Conservation (phyloP, 2,113 vertebrate species). For the Plotosus lineatus region DNA sequence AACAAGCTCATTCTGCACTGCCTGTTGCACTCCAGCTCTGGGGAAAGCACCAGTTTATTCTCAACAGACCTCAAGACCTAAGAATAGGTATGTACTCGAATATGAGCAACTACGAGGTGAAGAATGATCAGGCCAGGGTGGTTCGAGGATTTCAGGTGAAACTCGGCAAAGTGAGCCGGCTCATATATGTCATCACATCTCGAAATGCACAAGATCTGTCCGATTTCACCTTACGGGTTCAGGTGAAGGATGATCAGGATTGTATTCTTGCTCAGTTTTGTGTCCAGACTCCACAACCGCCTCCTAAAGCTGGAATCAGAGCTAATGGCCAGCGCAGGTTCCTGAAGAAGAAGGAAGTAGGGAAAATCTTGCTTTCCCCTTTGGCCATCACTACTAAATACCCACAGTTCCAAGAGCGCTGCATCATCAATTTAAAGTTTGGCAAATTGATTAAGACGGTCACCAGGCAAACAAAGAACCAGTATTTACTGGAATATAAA, state of each 20-base stretch:
- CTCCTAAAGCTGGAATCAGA: slow-evolving; percentile 79
- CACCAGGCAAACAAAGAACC: slow-evolving; percentile 88
- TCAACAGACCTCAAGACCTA: slow-evolving; percentile 87
- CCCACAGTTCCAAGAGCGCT: slow-evolving; percentile 89
- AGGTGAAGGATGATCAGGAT: slow-evolving; percentile 89
- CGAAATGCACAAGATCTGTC: slow-evolving; percentile 80
- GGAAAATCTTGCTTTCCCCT: slow-evolving; percentile 92
- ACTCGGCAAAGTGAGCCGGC: slow-evolving; percentile 88
- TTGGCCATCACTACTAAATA: slow-evolving; percentile 84
- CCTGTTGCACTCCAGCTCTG: slow-evolving; percentile 90
- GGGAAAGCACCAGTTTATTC: slow-evolving; percentile 90
- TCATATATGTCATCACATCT: slow-evolving; percentile 84
- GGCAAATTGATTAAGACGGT: slow-evolving; percentile 93
- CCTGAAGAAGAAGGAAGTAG: slow-evolving; percentile 92
- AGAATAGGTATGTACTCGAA: slow-evolving; percentile 90
- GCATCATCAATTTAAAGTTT: slow-evolving; percentile 83
- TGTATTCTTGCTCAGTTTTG: slow-evolving; percentile 92
- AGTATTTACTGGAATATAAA: slow-evolving; percentile 94
- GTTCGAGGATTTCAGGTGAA: slow-evolving; percentile 91
- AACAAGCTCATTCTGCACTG: slow-evolving; percentile 72
- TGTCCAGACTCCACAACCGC: slow-evolving; percentile 87
- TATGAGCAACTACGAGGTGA: slow-evolving; percentile 89
- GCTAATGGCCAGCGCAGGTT: slow-evolving; percentile 82
- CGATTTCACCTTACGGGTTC: slow-evolving; percentile 89
- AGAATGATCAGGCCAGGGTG: slow-evolving; percentile 76